Conservation (phyloP, 2,888 invertebrate species). For the Diplazon laetatorius region DNA sequence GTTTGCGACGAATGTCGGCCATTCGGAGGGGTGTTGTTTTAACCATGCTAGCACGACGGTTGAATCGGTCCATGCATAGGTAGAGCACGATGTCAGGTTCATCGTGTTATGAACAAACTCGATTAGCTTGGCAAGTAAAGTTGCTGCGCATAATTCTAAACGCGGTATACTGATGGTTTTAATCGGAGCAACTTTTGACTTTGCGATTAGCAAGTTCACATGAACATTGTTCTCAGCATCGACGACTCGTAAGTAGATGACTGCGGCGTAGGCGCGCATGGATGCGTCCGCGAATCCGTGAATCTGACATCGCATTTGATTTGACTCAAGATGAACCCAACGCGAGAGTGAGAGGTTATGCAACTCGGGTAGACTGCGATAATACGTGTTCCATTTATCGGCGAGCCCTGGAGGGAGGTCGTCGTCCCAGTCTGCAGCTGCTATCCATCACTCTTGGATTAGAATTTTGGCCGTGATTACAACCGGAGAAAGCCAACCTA, state of each 20-base stretch:
- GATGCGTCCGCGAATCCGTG: slow-evolving; percentile 58
- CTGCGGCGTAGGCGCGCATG: slow-evolving; percentile 37
- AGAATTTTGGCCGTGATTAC: slow-evolving; percentile 41
- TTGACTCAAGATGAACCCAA: slow-evolving; percentile 23
- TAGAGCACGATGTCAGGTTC: background rate
- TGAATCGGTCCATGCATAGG: slow-evolving; percentile 66
- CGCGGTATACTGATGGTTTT: slow-evolving; percentile 18
- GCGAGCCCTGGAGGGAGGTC: slow-evolving; percentile 2
- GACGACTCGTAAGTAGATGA: slow-evolving; percentile 30
- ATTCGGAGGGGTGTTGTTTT: slow-evolving; percentile 52
- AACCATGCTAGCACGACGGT: slow-evolving; percentile 67
- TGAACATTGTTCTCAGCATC: background rate
- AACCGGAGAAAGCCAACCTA: slow-evolving; percentile 37
- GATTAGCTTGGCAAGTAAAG: background rate
- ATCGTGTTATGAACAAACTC: background rate
- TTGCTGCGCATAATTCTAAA: slow-evolving; percentile 2
- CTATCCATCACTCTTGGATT: slow-evolving; percentile 47
- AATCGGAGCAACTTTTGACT: slow-evolving; percentile 19
- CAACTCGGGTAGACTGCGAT: background rate
- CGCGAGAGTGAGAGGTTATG: slow-evolving; percentile 27
- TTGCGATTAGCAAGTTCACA: slow-evolving; percentile 4
- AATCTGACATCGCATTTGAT: slow-evolving; percentile 3
- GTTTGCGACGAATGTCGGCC: slow-evolving; percentile 69
- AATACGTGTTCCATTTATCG: slow-evolving; percentile 15
- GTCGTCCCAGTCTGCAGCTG: slow-evolving; percentile 37